A percentile compares a stretch with the other conserved stretches of the same genome.
Evolutionary conservation across 2,797 vertebrate genomes (phyloP).

Genomic region (Melanotaenia nigrans): DNA sequence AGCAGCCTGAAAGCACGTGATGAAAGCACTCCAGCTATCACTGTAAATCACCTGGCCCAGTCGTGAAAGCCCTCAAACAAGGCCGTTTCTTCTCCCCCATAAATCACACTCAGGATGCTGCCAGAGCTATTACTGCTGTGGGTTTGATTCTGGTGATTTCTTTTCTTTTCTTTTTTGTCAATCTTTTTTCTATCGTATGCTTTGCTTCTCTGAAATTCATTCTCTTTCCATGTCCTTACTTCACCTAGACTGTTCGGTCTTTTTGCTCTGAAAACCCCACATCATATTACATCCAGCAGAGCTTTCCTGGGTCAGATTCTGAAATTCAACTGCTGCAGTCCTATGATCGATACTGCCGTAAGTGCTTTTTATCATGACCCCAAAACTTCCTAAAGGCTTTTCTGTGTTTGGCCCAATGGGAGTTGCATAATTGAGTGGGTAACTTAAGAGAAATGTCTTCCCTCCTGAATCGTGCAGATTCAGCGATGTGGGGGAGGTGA

Average conservation of each 20-base stretch:
- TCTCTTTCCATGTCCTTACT: constrained; percentile 26
- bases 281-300: constrained; percentile 15
- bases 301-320: constrained; percentile 38
- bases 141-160: constrained; percentile 43
- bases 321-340: constrained; percentile 31
- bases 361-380: constrained; percentile 59
- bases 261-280: constrained; percentile 41
- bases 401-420: constrained; percentile 29
- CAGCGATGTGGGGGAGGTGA: constrained; percentile 28
- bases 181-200: neutral
- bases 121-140: constrained; percentile 53
- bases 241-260: constrained; percentile 40
- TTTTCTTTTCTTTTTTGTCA: neutral
- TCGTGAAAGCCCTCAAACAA: constrained; percentile 69
- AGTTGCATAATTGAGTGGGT: constrained; percentile 52
- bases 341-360: constrained; percentile 47
- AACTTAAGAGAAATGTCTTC: constrained; percentile 39
- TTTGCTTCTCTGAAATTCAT: constrained; percentile 47
- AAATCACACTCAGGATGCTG: constrained; percentile 62
- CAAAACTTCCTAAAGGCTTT: constrained; percentile 36
- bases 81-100: constrained; percentile 66
- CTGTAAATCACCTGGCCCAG: constrained; percentile 62
- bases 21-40: constrained; percentile 57
- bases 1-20: constrained; percentile 46
- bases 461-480: constrained; percentile 29